Percentiles rank a stretch among this genome's conserved stretches.
phyloP scores from a whole-genome alignment of 1,140 invertebrate genomes.

The Hycleus phaleratus region DNA sequence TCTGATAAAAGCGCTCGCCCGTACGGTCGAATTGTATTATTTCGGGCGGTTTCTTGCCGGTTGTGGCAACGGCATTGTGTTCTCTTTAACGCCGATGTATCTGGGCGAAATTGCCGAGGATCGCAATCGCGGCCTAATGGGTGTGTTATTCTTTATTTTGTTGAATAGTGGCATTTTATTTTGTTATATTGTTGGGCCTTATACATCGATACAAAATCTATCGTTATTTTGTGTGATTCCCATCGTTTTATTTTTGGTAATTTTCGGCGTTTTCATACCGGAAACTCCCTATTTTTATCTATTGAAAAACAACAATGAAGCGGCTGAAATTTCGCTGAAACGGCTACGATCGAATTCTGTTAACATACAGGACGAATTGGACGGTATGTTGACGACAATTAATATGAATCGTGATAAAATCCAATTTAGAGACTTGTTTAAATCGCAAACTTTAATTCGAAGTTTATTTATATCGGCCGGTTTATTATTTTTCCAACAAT shows the following conservation, averaged over 20 bases:
- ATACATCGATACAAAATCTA: constrained; percentile 46
- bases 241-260: constrained; percentile 43
- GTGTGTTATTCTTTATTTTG: constrained; percentile 18
- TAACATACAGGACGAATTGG: background rate
- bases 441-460: constrained; percentile 39
- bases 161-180: constrained; percentile 17
- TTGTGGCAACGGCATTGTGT: constrained; percentile 39
- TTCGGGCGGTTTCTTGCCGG: constrained; percentile 41
- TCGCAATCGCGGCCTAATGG: constrained; percentile 21
- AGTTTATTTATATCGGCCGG: constrained; percentile 32
- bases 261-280: constrained; percentile 48
- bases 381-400: background rate
- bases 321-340: constrained; percentile 11
- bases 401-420: constrained; percentile 22
- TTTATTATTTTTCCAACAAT: constrained; percentile 53
- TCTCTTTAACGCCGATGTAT: constrained; percentile 43
- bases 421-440: background rate
- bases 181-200: constrained; percentile 52
- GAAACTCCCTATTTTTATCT: constrained; percentile 61
- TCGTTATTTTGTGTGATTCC: constrained; percentile 43
- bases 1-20: constrained; percentile 39
- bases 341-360: background rate
- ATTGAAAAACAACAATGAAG: background rate
- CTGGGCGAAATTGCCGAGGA: constrained; percentile 45
- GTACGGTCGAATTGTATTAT: constrained; percentile 34